phyloP scores from a whole-genome alignment of 2,888 invertebrate species.

The Standfussiana lucernea region DNA sequence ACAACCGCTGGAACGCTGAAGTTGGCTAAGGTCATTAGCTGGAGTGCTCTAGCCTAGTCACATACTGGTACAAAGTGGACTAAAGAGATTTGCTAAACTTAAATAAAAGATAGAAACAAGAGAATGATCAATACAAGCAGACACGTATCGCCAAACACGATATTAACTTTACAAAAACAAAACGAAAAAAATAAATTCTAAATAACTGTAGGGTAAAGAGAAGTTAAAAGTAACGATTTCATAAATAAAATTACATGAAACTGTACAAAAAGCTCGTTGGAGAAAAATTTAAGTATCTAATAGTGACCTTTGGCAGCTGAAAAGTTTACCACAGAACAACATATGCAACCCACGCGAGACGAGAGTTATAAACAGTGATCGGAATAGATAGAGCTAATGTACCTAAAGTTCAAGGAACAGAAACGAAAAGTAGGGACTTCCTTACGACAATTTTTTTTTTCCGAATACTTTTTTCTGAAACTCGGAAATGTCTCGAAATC shows the following conservation, averaged over 20 bases:
- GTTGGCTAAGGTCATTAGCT: constrained; percentile 49
- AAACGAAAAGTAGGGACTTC: too few species aligned
- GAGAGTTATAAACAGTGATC: too few species aligned
- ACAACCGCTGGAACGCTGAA: constrained; percentile 43
- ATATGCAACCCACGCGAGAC: constrained; percentile 26
- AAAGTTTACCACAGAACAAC: constrained; percentile 30
- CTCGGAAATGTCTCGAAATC: too few species aligned
- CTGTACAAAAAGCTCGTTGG: not conserved
- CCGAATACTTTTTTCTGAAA: too few species aligned
- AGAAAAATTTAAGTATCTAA: constrained; percentile 5
- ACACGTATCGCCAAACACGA: not conserved
- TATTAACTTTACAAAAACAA: not conserved
- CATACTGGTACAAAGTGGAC: constrained; percentile 1
- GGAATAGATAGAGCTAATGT: too few species aligned
- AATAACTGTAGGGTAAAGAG: constrained; percentile 6
- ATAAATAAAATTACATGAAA: constrained; percentile 16
- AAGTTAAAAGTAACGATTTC: constrained; percentile 4
- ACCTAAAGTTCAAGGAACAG: too few species aligned
- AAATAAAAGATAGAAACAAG: constrained; percentile 8
- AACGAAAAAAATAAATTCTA: too few species aligned
- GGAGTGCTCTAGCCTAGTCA: constrained; percentile 35
- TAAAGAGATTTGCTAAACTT: constrained; percentile 11
- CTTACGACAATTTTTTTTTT: too few species aligned
- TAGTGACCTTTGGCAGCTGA: constrained; percentile 28
- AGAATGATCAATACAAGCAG: constrained; percentile 10